These are phyloP conservation scores for Cochlearius cochlearius DNA, from an alignment of 2,113 vertebrate genomes.

Conservation along the genomic window DNA sequence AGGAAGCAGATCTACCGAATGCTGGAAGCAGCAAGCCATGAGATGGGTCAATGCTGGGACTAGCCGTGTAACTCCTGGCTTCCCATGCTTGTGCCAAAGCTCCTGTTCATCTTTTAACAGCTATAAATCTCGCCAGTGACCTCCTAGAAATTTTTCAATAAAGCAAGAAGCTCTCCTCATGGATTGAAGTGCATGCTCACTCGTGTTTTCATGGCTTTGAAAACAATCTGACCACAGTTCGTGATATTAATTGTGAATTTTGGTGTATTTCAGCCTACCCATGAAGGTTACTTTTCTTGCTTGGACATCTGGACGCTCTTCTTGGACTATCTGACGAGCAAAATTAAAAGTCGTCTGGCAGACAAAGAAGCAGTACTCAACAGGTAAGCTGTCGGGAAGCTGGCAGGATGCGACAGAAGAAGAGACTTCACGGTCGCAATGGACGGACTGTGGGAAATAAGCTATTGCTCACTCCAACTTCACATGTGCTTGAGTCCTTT, in stretches of 20 bases:
- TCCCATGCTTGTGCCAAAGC: neutral
- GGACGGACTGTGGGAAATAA: neutral
- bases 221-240: neutral
- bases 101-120: neutral
- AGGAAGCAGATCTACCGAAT: neutral
- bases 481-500: neutral
- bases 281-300: conserved; percentile 98
- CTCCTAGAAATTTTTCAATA: neutral
- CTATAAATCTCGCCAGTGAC: neutral
- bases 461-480: neutral
- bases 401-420: neutral
- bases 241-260: neutral
- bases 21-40: neutral
- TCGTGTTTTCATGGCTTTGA: neutral
- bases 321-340: conserved; percentile 95
- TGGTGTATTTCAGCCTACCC: conserved; percentile 83
- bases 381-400: conserved; percentile 62
- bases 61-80: neutral
- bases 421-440: neutral
- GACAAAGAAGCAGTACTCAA: conserved; percentile 93
- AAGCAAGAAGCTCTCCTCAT: neutral
- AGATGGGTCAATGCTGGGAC: neutral
- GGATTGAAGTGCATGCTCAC: neutral
- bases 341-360: conserved; percentile 92
- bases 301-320: conserved; percentile 98